Percentiles rank a stretch among this genome's conserved stretches.
Evolutionary conservation across 2,113 vertebrate species (phyloP).

Genomic region (Pipa parva): DNA sequence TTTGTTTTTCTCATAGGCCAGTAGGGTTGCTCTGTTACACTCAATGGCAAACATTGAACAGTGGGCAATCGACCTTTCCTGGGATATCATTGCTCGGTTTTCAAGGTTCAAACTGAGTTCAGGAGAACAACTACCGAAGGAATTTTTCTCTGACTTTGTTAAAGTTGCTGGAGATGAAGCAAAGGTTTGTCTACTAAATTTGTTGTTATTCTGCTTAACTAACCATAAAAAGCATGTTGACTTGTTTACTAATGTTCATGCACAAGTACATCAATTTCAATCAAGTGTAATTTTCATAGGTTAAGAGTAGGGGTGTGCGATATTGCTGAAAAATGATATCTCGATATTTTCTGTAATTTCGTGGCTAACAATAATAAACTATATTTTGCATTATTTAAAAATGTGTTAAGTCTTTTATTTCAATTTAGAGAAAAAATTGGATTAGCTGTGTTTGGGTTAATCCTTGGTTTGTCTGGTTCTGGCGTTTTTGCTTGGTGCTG

Average conservation of each 20-base stretch:
- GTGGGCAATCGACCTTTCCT: slow-evolving; percentile 62
- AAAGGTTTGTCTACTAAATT: slow-evolving; percentile 47
- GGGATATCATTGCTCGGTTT: slow-evolving; percentile 59
- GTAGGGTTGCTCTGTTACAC: slow-evolving; percentile 57
- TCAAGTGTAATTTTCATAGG: no score
- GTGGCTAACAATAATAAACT: no score
- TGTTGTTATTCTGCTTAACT: background rate
- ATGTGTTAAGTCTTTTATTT: no score
- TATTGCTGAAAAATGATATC: no score
- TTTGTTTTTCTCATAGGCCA: slow-evolving; percentile 45
- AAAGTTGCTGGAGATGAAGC: slow-evolving; percentile 62
- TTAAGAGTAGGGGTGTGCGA: background rate
- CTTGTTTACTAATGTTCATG: background rate
- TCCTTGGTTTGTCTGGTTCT: no score
- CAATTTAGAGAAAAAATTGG: no score
- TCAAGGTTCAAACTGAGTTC: slow-evolving; percentile 44
- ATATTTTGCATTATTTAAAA: no score
- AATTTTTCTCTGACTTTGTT: slow-evolving; percentile 60
- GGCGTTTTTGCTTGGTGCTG: no score
- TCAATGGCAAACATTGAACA: slow-evolving; percentile 62
- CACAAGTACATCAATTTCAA: no score
- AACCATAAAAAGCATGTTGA: background rate
- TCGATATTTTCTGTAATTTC: no score
- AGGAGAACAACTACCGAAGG: slow-evolving; percentile 48
- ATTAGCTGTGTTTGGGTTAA: no score